Base-by-base conservation (phyloP, 1,140 invertebrate species). In the Drosophila prosaltans region DNA sequence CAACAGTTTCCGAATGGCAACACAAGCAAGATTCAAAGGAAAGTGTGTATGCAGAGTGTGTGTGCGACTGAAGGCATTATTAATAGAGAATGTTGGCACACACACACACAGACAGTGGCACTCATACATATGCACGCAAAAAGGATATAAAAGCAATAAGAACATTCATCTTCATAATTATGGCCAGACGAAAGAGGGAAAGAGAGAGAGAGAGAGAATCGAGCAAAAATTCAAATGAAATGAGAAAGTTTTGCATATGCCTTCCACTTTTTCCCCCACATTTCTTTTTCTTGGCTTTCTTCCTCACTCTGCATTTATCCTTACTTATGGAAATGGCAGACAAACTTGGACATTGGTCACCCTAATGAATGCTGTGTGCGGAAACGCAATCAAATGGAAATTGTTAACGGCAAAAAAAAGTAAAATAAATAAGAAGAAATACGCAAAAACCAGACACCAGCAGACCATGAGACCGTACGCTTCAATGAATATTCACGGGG, bases 101-200 rank as follows among this genome's bases (percentile, higher is more conserved):
- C 63, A 71, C 3, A 54, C 57, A 51, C 21, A 51, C 48, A 55
- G 3, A 26, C 55, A 30, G n/a, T 40, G 6, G 7, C 55, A 43
- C 6, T 11, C 39, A 64, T 41, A 39, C 36, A 58, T 60, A 68
- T 24, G 57, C 76, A 86, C 54, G 61, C 73, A 78, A 78, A 72
- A 78, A 63, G 67, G 80, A 77, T 83, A 89, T 89, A 89, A 89
- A 88, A 89, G 84, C 83, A 88, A 88, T 89, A 88, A 88, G 80
- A 54, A 88, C 83, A 88, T 88, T 88, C 84, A 88, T 88, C 80
- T 88, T 88, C 84, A 88, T 88, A 88, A 88, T 88, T 88, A 83
- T 70, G 41, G 75, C 40, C 69, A 58, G 57, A 43, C 40, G 39
- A 32, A 3, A 43, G 36, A 48, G 48, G 3, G 21, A 16, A 16